phyloP scores from a whole-genome alignment of 2,888 invertebrate genomes.

The Allolobophora icterica region DNA sequence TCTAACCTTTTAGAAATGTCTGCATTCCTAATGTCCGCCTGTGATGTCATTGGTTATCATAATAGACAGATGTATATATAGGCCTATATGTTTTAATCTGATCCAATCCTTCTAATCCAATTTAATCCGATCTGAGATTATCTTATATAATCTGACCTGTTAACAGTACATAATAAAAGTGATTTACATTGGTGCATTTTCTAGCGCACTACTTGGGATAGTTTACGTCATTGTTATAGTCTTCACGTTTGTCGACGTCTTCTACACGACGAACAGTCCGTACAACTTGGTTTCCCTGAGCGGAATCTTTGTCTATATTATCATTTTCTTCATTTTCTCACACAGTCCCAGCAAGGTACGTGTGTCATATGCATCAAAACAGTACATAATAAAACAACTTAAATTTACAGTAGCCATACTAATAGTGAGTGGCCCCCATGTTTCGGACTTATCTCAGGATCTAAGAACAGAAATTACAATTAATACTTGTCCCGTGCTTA shows the following conservation, averaged over 20 bases:
- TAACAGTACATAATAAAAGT: background rate
- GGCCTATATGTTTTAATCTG: no score
- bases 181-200: background rate
- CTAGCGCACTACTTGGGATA: background rate
- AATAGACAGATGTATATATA: no score
- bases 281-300: constrained; percentile 56
- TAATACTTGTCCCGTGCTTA: background rate
- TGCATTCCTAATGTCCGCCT: no score
- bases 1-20: no score
- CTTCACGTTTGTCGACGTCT: constrained; percentile 37
- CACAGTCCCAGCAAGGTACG: constrained; percentile 56
- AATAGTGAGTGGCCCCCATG: background rate
- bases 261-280: constrained; percentile 45
- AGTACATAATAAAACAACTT: background rate
- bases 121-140: no score
- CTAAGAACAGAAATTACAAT: background rate
- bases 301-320: constrained; percentile 56
- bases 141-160: no score
- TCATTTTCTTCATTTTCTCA: constrained; percentile 58
- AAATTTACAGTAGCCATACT: background rate
- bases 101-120: no score
- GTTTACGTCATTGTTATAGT: background rate
- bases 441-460: background rate
- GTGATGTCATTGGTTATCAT: no score
- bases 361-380: background rate